Conservation (phyloP, 2,797 vertebrate species). For the Scolopax rusticola region DNA sequence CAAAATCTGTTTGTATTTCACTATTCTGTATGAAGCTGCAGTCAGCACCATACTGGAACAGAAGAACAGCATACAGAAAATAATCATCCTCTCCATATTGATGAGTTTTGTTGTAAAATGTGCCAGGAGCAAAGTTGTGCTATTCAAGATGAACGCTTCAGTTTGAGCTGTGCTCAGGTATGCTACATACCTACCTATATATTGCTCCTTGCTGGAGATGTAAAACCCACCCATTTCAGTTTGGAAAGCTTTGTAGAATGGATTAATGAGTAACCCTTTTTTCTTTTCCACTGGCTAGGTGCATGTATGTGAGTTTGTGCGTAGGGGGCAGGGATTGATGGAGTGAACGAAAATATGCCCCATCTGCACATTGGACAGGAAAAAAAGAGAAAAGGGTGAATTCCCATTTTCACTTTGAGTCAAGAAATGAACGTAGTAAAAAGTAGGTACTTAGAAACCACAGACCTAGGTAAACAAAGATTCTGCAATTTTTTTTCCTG, state of each 20-base stretch:
- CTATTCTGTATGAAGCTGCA: neutral
- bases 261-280: constrained; percentile 92
- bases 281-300: constrained; percentile 97
- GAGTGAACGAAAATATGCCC: constrained; percentile 83
- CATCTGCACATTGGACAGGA: constrained; percentile 89
- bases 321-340: constrained; percentile 83
- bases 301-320: constrained; percentile 75
- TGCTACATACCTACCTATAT: constrained; percentile 89
- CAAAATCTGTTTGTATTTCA: constrained; percentile 61
- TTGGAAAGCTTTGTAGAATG: constrained; percentile 94
- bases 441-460: constrained; percentile 73
- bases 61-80: constrained; percentile 80
- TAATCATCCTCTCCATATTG: constrained; percentile 81
- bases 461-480: constrained; percentile 79
- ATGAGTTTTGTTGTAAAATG: constrained; percentile 46
- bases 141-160: constrained; percentile 53
- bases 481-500: constrained; percentile 66
- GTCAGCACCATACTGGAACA: constrained; percentile 48
- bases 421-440: constrained; percentile 76
- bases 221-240: constrained; percentile 89
- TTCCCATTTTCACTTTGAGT: constrained; percentile 94
- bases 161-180: constrained; percentile 76
- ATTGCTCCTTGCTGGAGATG: constrained; percentile 88
- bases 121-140: constrained; percentile 24
- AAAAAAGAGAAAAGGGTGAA: constrained; percentile 90